These are phyloP conservation scores for Petrocephalus zakoni DNA, from an alignment of 2,113 vertebrate species.

Conservation along the genomic window DNA sequence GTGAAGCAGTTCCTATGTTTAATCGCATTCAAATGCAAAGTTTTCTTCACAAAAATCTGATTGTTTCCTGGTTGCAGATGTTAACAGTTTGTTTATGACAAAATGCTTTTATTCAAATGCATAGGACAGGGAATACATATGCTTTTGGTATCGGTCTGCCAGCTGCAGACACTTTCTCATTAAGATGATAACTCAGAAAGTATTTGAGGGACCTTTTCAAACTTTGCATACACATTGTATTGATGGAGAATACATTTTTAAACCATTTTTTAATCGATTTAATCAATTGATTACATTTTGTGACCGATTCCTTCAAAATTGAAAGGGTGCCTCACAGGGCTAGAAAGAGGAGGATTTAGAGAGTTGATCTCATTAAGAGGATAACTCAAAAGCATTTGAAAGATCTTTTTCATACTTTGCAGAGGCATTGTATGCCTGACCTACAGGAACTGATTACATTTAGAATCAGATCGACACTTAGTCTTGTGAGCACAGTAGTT, in stretches of 20 bases:
- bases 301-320: too few species aligned
- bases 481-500: not conserved
- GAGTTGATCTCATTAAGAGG: too few species aligned
- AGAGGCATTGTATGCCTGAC: too few species aligned
- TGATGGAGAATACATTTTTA: not conserved
- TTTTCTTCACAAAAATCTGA: not conserved
- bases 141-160: not conserved
- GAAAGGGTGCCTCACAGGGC: too few species aligned
- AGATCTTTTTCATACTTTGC: too few species aligned
- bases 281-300: not conserved
- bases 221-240: not conserved
- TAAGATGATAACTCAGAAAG: not conserved
- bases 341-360: too few species aligned
- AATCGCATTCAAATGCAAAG: not conserved
- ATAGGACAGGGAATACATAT: not conserved
- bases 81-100: not conserved
- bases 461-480: not conserved
- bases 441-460: not conserved
- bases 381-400: too few species aligned
- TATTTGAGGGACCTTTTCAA: not conserved
- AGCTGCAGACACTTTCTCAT: not conserved
- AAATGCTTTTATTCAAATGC: not conserved
- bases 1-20: not conserved
- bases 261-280: too few species aligned
- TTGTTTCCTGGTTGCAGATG: not conserved